Base-by-base conservation (phyloP, 2,888 invertebrate species). In the Cosmorhoe ocellata region DNA sequence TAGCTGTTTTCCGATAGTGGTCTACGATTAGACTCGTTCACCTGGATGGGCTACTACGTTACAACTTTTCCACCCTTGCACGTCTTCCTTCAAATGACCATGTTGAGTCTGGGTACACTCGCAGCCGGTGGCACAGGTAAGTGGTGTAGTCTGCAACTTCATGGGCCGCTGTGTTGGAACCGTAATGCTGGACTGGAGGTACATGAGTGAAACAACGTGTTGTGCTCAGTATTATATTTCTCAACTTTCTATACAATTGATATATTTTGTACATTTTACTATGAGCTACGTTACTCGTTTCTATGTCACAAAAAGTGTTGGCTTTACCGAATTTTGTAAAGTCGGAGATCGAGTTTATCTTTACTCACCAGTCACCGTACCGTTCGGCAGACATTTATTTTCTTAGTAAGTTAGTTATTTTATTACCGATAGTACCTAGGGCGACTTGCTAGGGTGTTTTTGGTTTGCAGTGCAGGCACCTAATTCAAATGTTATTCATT, bases 221-320 rank as follows among this genome's bases (percentile, higher is more conserved):
- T 60, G 64, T 66, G 66, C 65, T 66, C 58, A 58, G 56, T 57
- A 60, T 64, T 66, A 65, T 66, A 57, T 57, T 58, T 56, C 12
- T 46, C 33, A 30, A 48, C 38, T 51, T 58, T 51, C 40, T 61
- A 58, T 59, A 66, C 58, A 56, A 60, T 58, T 59, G 37, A 42
- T 63, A 63, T 49, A 59, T 40, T 67, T 69, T 69, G 67, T 71
- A 67, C 69, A 67, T 64, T 56, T 55, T 51, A 54, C 47, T 36
- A 60, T 50, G 39, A 59, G 56, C 37, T 55, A 43, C 55, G 45
- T 57, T 14, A 12, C 14, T 34, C 28, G 34, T 26, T 38, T 32
- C 27, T 18, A 18, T 18, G 2, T 18, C 10, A 31, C 31, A 31
- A 11, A 10, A 7, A 10, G 18, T 8, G 1, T 27, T 30, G 11